Evolutionary conservation across 2,113 vertebrate genomes (phyloP).

Genomic region (Corythoichthys haematopterus): DNA sequence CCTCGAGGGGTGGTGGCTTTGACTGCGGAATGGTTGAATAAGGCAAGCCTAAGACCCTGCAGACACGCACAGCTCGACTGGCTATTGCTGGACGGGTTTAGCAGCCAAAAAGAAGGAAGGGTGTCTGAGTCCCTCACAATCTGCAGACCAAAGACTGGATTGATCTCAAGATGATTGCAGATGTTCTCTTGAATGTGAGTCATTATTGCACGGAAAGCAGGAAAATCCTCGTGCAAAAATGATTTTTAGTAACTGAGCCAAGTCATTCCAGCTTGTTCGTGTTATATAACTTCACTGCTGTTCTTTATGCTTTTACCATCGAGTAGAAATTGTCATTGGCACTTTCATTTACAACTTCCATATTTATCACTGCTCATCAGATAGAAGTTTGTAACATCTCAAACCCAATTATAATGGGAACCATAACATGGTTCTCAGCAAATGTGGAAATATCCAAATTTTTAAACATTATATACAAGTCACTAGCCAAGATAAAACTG

Average conservation of each 20-base stretch:
- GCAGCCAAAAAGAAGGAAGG: slow-evolving; percentile 21
- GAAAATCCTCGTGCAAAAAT: slow-evolving; percentile 37
- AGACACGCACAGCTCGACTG: slow-evolving; percentile 54
- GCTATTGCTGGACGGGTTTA: slow-evolving; percentile 32
- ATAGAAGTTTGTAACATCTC: background rate
- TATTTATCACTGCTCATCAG: background rate
- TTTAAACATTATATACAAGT: background rate
- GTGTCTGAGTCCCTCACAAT: slow-evolving; percentile 20
- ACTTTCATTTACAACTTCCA: slow-evolving; percentile 40
- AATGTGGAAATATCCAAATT: background rate
- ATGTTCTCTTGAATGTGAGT: background rate
- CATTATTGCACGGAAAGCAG: slow-evolving; percentile 19
- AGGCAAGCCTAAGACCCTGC: slow-evolving; percentile 56
- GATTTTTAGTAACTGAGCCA: slow-evolving; percentile 15
- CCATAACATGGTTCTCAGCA: background rate
- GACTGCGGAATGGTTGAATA: slow-evolving; percentile 45
- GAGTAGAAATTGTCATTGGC: slow-evolving; percentile 46
- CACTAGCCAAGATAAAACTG: slow-evolving; percentile 34
- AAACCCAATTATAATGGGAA: background rate
- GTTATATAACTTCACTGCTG: slow-evolving; percentile 44
- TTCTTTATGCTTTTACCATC: slow-evolving; percentile 34
- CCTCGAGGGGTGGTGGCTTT: slow-evolving; percentile 58
- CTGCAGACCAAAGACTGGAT: background rate
- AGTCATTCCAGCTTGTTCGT: slow-evolving; percentile 37
- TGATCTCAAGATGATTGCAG: slow-evolving; percentile 6